These are phyloP conservation scores for Caenorhabditis panamensis DNA, from an alignment of 2,888 invertebrate species.

Conservation along the genomic window DNA sequence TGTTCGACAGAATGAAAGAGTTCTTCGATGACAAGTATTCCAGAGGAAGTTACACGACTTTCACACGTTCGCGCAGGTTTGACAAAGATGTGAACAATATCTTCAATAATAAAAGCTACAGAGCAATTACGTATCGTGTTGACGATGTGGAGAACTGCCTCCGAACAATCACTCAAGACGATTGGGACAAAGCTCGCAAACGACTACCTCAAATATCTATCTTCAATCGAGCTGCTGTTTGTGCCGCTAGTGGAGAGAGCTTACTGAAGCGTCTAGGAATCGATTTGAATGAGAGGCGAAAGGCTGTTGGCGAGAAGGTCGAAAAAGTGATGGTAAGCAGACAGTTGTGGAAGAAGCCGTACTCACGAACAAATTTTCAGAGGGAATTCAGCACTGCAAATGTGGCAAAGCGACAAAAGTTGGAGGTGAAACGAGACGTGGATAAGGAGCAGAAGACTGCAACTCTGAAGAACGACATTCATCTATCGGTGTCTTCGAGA, in stretches of 20 bases:
- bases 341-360: not conserved
- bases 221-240: not conserved
- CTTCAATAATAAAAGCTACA: constrained; percentile 33
- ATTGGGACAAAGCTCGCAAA: constrained; percentile 38
- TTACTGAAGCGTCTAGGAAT: constrained; percentile 44
- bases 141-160: constrained; percentile 50
- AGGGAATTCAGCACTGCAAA: constrained; percentile 24
- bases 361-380: constrained; percentile 26
- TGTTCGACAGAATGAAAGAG: constrained; percentile 40
- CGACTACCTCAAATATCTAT: constrained; percentile 14
- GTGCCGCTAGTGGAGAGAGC: not conserved
- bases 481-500: constrained; percentile 37
- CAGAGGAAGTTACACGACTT: not conserved
- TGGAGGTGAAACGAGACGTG: constrained; percentile 15
- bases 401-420: constrained; percentile 7
- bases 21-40: constrained; percentile 44
- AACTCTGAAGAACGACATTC: constrained; percentile 9
- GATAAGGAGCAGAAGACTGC: not conserved
- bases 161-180: constrained; percentile 21
- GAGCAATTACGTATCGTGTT: constrained; percentile 25
- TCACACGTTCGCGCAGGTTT: constrained; percentile 15
- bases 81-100: constrained; percentile 30
- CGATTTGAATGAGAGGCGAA: constrained; percentile 34
- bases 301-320: constrained; percentile 39
- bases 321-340: constrained; percentile 45